Evolutionary conservation across 2,888 invertebrate genomes (phyloP).

Genomic region (Teinopalpus imperialis): DNA sequence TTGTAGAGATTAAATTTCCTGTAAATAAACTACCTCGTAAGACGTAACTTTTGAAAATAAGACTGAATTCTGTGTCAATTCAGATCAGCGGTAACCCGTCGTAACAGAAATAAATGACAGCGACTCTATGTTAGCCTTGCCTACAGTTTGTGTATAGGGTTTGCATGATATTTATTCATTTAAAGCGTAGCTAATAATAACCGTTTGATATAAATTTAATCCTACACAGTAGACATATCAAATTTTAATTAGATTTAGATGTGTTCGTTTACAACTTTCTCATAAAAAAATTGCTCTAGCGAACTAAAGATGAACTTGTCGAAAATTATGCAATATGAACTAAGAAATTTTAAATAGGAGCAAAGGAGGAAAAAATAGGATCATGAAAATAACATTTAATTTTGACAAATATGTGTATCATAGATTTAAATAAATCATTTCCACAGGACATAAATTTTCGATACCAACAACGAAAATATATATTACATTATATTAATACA

Average conservation of each 20-base stretch:
- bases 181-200: neutral
- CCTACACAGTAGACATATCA: slow-evolving; percentile 22
- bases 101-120: neutral
- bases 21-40: slow-evolving; percentile 72
- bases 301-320: too few relatives aligned
- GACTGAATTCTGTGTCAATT: slow-evolving; percentile 82
- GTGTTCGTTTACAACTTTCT: slow-evolving; percentile 1
- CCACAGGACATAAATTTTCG: too few relatives aligned
- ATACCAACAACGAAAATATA: too few relatives aligned
- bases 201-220: slow-evolving; percentile 10
- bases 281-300: too few relatives aligned
- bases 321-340: too few relatives aligned
- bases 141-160: slow-evolving; percentile 5
- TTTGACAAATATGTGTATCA: too few relatives aligned
- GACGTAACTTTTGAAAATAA: slow-evolving; percentile 58
- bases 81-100: slow-evolving; percentile 51
- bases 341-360: too few relatives aligned
- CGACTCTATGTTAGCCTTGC: neutral
- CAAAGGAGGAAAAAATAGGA: too few relatives aligned
- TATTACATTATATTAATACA: too few relatives aligned
- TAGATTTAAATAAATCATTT: too few relatives aligned
- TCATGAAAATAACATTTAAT: too few relatives aligned
- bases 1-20: slow-evolving; percentile 40
- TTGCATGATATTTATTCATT: neutral
- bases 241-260: slow-evolving; percentile 18